Evolutionary conservation across 2,113 vertebrate genomes (phyloP), one percentile per base, ranked within the genome.

Genomic region (Actenoides lindsayi): DNA sequence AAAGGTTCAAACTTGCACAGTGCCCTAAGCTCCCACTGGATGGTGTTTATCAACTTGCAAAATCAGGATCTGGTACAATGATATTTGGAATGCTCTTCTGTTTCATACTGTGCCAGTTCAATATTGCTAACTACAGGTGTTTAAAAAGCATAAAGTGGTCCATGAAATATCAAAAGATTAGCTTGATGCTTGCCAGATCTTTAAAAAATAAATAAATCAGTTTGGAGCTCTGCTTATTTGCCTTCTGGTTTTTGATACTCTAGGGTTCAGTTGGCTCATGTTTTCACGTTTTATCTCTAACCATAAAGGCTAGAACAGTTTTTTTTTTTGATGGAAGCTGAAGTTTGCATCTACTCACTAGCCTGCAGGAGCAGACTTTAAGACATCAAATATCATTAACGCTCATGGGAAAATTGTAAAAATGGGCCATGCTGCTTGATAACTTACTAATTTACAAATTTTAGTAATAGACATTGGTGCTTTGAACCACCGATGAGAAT

Each of bases 121-220:
- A 96, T 97, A 95, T 95, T 96, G 95, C 94, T 95, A 97, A 93
- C 91, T 96, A 97, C 96, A 97, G 94, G 96, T 97, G 94, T 96
- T 96, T 95, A 92, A 93, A 96, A 95, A 93, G 87, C 87, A 91
- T 96, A 62, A 97, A 95, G 78, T 65, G 93, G 91, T 87, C 94
- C 91, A 91, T 91, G 89, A 95, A 96, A 96, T 96, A 95, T 95
- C 93, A 97, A 96, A 96, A 96, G 96, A 96, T 96, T 89, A 84
- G 62, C 41, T 46, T 90, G 39, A 44, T 65, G 70, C 84, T 94
- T 96, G 95, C 87, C 93, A 97, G 46, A 79, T 65, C 70, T 90
- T 89, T 15, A 24, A 82, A 56, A 94, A 96, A 82, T 53, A 94
- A 95, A 95, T 73, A 96, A 94, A 95, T 87, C 93, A 73, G 50